Evolutionary conservation across 2,888 invertebrate genomes (phyloP).

Genomic region (Phortica magna): DNA sequence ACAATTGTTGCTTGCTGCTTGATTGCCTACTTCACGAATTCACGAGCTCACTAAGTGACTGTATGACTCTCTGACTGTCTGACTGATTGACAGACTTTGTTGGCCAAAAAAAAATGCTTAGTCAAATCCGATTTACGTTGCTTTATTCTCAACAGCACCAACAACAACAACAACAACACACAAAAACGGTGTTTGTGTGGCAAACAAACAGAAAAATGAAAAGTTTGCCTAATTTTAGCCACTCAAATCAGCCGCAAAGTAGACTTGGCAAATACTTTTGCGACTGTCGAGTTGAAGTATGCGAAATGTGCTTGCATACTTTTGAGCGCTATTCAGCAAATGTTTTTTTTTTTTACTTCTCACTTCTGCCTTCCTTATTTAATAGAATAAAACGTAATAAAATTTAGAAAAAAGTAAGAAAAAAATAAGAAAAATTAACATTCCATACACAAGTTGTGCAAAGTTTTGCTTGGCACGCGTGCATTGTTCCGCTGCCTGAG

Average conservation of each 20-base stretch:
- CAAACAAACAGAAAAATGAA: background rate
- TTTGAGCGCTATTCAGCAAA: constrained; percentile 1
- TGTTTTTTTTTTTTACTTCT: background rate
- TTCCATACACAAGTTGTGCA: constrained; percentile 10
- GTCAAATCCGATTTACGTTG: background rate
- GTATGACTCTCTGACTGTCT: background rate
- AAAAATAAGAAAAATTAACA: constrained; percentile 15
- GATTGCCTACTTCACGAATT: background rate
- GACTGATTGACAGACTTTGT: background rate
- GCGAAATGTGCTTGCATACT: constrained; percentile 16
- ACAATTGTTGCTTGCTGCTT: background rate
- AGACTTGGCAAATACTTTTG: background rate
- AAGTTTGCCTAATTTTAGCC: background rate
- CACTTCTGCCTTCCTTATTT: too few relatives aligned
- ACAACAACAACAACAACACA: too few relatives aligned
- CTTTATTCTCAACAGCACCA: too few relatives aligned
- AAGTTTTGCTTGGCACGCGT: background rate
- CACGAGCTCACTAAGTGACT: background rate
- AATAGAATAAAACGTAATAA: background rate
- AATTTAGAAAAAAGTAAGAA: background rate
- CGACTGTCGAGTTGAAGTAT: background rate
- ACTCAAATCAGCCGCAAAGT: background rate
- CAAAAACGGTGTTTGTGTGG: too few relatives aligned
- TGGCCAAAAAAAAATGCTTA: background rate
- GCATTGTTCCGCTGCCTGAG: too few relatives aligned